These are phyloP conservation scores for Aphodius granarius DNA, from an alignment of 2,888 invertebrate genomes.

Conservation along the genomic window DNA sequence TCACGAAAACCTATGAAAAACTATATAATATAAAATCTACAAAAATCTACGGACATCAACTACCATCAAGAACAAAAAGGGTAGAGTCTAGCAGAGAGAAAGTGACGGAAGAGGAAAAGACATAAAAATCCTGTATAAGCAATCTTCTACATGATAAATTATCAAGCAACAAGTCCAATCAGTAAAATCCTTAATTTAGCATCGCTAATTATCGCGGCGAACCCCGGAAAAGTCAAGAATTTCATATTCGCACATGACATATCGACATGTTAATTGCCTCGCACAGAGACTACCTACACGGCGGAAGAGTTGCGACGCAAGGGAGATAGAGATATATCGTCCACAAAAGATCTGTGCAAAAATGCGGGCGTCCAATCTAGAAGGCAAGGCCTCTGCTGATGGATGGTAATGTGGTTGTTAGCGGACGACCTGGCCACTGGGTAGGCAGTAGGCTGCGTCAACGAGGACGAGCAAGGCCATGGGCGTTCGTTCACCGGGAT, in stretches of 20 bases:
- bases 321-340: not conserved
- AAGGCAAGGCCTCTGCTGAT: slow-evolving; percentile 24
- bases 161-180: not conserved
- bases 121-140: too few species aligned
- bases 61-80: too few species aligned
- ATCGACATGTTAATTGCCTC: not conserved
- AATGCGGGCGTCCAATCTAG: slow-evolving; percentile 9
- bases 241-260: not conserved
- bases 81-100: too few species aligned
- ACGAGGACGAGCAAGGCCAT: slow-evolving; percentile 35
- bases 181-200: not conserved
- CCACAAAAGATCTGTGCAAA: slow-evolving; percentile 11
- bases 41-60: too few species aligned
- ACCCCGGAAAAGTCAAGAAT: not conserved
- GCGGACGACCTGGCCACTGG: slow-evolving; percentile 1
- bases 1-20: too few species aligned
- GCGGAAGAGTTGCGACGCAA: not conserved
- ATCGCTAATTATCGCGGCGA: not conserved
- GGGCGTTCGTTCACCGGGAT: slow-evolving; percentile 36
- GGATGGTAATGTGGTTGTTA: slow-evolving; percentile 27
- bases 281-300: not conserved
- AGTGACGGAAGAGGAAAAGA: too few species aligned
- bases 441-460: slow-evolving; percentile 15
- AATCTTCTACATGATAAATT: not conserved
- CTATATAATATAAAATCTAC: too few species aligned